A percentile compares a stretch with the other conserved stretches of the same genome.
Conservation (phyloP, 1,140 invertebrate genomes). For the Drosophila cardini region DNA sequence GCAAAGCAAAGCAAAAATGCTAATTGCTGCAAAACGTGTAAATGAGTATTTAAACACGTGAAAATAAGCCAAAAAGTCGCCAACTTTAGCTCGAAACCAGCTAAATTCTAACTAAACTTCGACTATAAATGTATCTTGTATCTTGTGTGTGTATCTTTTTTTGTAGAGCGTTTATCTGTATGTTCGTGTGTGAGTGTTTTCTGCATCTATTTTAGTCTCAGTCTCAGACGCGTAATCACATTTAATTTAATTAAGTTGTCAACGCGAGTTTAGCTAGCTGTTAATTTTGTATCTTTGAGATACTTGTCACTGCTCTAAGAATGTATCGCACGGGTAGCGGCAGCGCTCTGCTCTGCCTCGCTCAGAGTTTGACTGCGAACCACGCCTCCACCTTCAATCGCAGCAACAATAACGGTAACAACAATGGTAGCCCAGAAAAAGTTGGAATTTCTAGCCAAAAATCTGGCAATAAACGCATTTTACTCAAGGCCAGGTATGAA, state of each 20-base stretch:
- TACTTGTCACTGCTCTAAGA: constrained; percentile 10
- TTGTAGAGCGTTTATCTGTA: too few relatives aligned
- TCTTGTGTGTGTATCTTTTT: too few relatives aligned
- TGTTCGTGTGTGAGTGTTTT: too few relatives aligned
- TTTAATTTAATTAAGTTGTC: constrained; percentile 51
- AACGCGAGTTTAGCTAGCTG: constrained; percentile 18
- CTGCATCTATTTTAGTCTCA: too few relatives aligned
- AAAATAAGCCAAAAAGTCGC: constrained; percentile 2
- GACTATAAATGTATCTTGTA: too few relatives aligned
- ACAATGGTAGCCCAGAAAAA: neutral
- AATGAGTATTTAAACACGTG: constrained; percentile 3
- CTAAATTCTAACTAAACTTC: too few relatives aligned
- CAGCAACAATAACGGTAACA: neutral
- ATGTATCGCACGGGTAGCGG: constrained; percentile 40
- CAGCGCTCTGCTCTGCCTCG: constrained; percentile 39
- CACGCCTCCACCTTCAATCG: constrained; percentile 23
- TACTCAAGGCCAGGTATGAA: constrained; percentile 41
- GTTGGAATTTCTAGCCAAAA: neutral
- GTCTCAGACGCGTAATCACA: neutral
- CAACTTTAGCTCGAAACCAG: neutral
- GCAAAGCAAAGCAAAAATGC: constrained; percentile 27
- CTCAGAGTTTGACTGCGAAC: constrained; percentile 22
- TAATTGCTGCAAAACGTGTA: constrained; percentile 5
- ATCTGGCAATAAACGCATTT: constrained; percentile 13
- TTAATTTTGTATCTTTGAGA: constrained; percentile 17